Conservation (phyloP, 2,888 invertebrate species). For the Lithophane semibrunnea region DNA sequence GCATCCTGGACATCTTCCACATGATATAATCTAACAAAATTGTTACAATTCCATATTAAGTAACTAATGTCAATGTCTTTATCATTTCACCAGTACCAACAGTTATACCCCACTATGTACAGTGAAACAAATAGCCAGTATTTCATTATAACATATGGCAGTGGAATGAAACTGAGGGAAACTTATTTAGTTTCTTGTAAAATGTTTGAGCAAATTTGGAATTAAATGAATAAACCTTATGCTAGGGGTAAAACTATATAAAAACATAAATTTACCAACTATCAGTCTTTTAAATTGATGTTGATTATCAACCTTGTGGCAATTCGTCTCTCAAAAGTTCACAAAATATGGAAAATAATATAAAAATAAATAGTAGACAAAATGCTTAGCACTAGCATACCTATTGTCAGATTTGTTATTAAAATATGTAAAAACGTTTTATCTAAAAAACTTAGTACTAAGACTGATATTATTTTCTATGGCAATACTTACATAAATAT, state of each 20-base stretch:
- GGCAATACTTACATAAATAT: constrained; percentile 23
- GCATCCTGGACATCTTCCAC: constrained; percentile 22
- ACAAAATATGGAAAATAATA: constrained; percentile 79
- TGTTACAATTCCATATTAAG: constrained; percentile 60
- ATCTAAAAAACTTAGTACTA: constrained; percentile 55
- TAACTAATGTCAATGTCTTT: constrained; percentile 48
- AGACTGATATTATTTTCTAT: constrained; percentile 38
- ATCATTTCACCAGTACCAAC: constrained; percentile 48
- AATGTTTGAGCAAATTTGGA: constrained; percentile 89
- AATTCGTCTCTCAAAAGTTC: constrained; percentile 89
- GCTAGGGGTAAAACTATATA: constrained; percentile 90
- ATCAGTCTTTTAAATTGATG: constrained; percentile 91
- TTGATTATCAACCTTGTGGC: constrained; percentile 89
- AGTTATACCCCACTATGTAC: constrained; percentile 42
- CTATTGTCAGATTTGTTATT: constrained; percentile 80
- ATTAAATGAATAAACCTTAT: constrained; percentile 87
- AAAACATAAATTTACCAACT: constrained; percentile 88
- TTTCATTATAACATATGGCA: constrained; percentile 68
- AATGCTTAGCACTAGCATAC: constrained; percentile 75
- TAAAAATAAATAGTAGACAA: constrained; percentile 57
- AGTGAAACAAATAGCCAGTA: constrained; percentile 46
- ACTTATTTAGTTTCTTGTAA: constrained; percentile 76
- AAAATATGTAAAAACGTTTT: constrained; percentile 55
- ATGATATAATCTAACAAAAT: constrained; percentile 45
- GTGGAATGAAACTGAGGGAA: constrained; percentile 80